These are phyloP conservation scores for Ceryle rudis DNA, from an alignment of 2,797 vertebrate genomes.

Conservation along the genomic window DNA sequence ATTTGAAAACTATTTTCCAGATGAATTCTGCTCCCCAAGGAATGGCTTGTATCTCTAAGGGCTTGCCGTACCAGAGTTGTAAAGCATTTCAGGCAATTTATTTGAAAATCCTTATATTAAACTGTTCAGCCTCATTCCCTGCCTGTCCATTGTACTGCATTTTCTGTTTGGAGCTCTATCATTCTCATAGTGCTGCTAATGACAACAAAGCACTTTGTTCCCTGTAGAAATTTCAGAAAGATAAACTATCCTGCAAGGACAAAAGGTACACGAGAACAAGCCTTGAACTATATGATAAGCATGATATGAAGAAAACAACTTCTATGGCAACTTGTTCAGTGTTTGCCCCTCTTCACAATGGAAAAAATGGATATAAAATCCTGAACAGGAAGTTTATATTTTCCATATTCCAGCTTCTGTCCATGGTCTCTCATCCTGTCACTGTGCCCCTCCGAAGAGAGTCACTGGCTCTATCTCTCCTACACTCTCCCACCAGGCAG, in stretches of 20 bases:
- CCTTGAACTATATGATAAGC: not conserved
- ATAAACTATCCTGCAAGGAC: not conserved
- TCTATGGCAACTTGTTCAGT: not conserved
- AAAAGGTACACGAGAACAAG: not conserved
- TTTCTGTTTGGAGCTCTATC: not conserved
- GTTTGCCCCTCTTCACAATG: fast-evolving
- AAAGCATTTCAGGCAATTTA: not conserved
- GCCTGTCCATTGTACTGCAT: not conserved
- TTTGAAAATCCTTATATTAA: not conserved
- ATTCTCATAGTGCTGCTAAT: not conserved
- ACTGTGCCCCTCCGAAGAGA: not conserved
- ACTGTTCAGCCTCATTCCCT: constrained; percentile 18
- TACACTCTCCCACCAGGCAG: not conserved
- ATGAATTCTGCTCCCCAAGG: not conserved
- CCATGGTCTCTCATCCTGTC: not conserved
- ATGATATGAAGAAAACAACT: fast-evolving
- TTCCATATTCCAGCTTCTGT: not conserved
- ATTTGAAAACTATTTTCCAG: not conserved
- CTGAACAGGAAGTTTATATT: not conserved
- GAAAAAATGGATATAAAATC: not conserved
- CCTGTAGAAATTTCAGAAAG: not conserved
- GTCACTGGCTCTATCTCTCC: not conserved
- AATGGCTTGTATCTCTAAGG: not conserved
- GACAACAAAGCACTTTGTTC: not conserved
- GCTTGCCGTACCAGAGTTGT: not conserved